Percentiles rank a stretch among this genome's conserved stretches.
Evolutionary conservation across 2,797 vertebrate genomes (phyloP).

Genomic region (Cuniculus paca): DNA sequence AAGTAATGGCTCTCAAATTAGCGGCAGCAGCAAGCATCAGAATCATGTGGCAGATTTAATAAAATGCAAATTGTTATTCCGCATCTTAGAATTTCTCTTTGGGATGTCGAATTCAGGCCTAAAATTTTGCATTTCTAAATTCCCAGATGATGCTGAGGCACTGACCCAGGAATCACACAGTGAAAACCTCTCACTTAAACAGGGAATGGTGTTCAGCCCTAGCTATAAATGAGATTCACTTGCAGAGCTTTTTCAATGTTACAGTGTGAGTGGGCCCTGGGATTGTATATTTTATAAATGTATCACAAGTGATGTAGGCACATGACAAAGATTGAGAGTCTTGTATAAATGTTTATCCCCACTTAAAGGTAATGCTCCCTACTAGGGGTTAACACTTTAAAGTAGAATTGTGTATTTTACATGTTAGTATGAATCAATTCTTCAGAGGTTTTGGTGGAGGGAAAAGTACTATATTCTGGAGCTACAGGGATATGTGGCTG

Average conservation of each 20-base stretch:
- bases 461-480: background rate
- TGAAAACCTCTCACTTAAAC: background rate
- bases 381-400: background rate
- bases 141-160: background rate
- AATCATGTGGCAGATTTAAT: background rate
- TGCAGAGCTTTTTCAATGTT: background rate
- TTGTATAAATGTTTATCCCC: background rate
- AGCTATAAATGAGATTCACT: background rate
- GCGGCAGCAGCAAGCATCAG: background rate
- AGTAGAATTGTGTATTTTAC: background rate
- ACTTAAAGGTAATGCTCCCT: background rate
- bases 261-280: background rate
- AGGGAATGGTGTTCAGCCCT: background rate
- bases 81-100: background rate
- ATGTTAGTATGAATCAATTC: background rate
- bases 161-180: background rate
- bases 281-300: background rate
- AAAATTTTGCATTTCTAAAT: background rate
- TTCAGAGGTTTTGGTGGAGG: background rate
- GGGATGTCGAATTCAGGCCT: background rate
- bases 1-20: background rate
- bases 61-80: background rate
- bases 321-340: background rate
- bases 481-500: background rate
- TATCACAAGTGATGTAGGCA: background rate